Base-by-base conservation (phyloP, 1,140 invertebrate species). In the Geopemphigus sp. region DNA sequence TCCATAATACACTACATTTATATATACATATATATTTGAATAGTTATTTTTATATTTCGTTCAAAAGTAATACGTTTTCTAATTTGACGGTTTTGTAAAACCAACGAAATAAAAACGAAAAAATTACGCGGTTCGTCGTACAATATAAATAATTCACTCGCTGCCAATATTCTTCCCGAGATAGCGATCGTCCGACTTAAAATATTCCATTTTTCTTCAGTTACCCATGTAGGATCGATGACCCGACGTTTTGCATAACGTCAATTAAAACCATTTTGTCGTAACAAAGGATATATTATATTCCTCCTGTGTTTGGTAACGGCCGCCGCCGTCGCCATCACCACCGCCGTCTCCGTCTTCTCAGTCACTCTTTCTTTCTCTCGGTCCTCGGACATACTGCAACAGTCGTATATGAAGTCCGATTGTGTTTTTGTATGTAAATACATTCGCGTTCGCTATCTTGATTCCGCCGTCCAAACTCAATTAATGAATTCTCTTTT, bases 351-450 rank as follows among this genome's bases (percentile, higher is more conserved):
- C 45, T 22, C n/a, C n/a, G 63, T 39, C 12, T 14, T 32, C 22
- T 17, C 63, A n/a, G 22, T 68, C 45, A 15, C 24, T 15, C 15
- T 39, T 8, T 39, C 32, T 39, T 8, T 8, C n/a, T n/a, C n/a
- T n/a, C n/a, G n/a, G n/a, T n/a, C n/a, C 39, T 11, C 39, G 39
- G 5, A 45, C 39, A 45, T 11, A 45, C n/a, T 45, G 11, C 11
- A 45, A 45, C 11, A 45, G n/a, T n/a, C n/a, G n/a, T n/a, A 45
- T 50, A 53, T 29, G 24, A 29, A 53, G 47, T 53, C 68, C 74
- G 74, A 78, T 78, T 78, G 74, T 78, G 74, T 45, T 78, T 78
- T 78, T 78, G 74, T 78, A 78, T 78, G 74, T 78, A 78, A 78
- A 78, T 78, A 32, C n/a, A 59, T 29, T 3, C 39, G 47, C 70